Evolutionary conservation across 2,888 invertebrate genomes (phyloP).

Genomic region (Diploptera punctata): DNA sequence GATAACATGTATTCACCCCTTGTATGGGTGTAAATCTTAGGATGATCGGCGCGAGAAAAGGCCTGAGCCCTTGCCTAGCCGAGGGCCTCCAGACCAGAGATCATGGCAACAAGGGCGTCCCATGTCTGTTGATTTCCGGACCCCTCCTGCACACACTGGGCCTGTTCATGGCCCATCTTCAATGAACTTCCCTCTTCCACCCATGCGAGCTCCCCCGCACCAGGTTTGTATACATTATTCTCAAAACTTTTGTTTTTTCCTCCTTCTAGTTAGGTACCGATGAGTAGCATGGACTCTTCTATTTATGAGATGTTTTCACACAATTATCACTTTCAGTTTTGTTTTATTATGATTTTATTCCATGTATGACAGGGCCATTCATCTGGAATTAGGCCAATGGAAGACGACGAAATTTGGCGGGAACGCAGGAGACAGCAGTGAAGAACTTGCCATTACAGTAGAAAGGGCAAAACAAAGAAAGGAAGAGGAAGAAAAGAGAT

Average conservation of each 20-base stretch:
- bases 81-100: conserved; percentile 33
- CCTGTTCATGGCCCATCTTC: conserved; percentile 32
- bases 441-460: conserved; percentile 78
- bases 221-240: conserved; percentile 31
- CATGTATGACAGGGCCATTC: conserved; percentile 17
- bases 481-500: conserved; percentile 87
- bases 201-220: conserved; percentile 36
- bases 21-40: conserved; percentile 30
- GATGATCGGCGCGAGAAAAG: conserved; percentile 36
- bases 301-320: background rate
- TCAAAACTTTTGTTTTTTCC: background rate
- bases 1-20: conserved; percentile 8
- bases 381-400: conserved; percentile 46
- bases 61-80: conserved; percentile 19
- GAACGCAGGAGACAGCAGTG: conserved; percentile 71
- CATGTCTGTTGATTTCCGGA: conserved; percentile 36
- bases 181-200: conserved; percentile 34
- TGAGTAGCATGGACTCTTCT: conserved; percentile 1
- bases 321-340: background rate
- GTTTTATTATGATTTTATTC: background rate
- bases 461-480: conserved; percentile 85
- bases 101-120: conserved; percentile 33
- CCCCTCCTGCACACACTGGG: conserved; percentile 36
- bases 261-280: conserved; percentile 4
- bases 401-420: conserved; percentile 74